A percentile compares a stretch with the other conserved stretches of the same genome.
Conservation (phyloP, 1,140 invertebrate species). For the Lucilia sericata region DNA sequence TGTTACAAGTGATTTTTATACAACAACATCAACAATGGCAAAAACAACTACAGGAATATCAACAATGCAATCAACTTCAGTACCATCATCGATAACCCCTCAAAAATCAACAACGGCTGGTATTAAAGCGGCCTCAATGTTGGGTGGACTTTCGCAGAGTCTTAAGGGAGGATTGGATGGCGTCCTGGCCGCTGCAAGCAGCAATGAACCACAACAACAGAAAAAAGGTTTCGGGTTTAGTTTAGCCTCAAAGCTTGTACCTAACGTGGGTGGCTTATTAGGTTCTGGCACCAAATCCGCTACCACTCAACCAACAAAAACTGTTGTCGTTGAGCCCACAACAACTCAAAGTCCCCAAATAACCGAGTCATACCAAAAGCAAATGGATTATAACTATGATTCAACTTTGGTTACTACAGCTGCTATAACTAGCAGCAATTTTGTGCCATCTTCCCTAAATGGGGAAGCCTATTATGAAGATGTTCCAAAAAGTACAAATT, state of each 20-base stretch:
- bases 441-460: neutral
- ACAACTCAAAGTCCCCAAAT: too few relatives aligned
- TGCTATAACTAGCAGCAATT: neutral
- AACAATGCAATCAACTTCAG: neutral
- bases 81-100: neutral
- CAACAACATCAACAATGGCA: constrained; percentile 25
- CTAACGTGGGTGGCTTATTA: constrained; percentile 57
- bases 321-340: too few relatives aligned
- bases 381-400: too few relatives aligned
- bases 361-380: too few relatives aligned
- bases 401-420: neutral
- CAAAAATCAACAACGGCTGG: constrained; percentile 48
- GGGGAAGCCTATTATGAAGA: neutral
- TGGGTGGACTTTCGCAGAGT: constrained; percentile 61
- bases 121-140: constrained; percentile 51
- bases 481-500: neutral
- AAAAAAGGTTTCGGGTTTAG: constrained; percentile 59
- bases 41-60: constrained; percentile 1
- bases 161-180: constrained; percentile 62
- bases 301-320: neutral
- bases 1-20: neutral
- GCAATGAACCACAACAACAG: constrained; percentile 31
- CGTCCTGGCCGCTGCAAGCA: constrained; percentile 50
- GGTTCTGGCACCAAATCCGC: constrained; percentile 38
- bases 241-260: constrained; percentile 62